These are phyloP conservation scores for Thalassarche chlororhynchos DNA, from an alignment of 2,113 vertebrate genomes.

Conservation along the genomic window DNA sequence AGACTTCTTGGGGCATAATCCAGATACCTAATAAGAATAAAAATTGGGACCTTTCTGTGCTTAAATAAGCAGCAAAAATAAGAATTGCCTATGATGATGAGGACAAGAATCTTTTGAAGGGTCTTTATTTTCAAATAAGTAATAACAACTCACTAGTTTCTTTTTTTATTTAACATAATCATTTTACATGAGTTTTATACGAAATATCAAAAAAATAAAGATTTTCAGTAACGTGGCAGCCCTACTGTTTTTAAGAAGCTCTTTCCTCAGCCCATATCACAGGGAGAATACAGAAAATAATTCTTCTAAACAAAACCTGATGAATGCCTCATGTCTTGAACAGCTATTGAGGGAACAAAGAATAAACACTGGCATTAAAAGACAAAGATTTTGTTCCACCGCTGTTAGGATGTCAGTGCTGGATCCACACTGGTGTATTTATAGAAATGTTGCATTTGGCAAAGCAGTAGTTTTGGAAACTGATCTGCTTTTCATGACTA, in stretches of 20 bases:
- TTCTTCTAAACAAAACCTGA: background rate
- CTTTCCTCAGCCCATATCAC: background rate
- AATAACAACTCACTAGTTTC: background rate
- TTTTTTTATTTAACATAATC: background rate
- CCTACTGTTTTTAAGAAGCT: background rate
- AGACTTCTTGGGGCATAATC: background rate
- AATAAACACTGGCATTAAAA: background rate
- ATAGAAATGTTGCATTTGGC: background rate
- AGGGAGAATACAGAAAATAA: background rate
- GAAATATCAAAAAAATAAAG: background rate
- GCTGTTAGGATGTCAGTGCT: background rate
- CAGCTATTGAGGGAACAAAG: background rate
- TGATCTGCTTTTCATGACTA: background rate
- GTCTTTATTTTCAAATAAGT: background rate
- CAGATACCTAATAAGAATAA: background rate
- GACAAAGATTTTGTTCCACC: background rate
- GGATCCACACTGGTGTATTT: background rate
- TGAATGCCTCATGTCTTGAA: background rate
- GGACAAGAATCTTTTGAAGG: background rate
- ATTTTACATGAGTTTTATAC: background rate
- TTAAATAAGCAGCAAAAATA: background rate
- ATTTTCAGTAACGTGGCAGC: background rate
- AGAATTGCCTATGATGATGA: background rate
- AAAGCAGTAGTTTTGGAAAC: conserved; percentile 4
- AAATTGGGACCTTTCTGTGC: background rate